Base-by-base conservation (phyloP, 1,140 invertebrate species). In the Trachymyrmex cornetzi region DNA sequence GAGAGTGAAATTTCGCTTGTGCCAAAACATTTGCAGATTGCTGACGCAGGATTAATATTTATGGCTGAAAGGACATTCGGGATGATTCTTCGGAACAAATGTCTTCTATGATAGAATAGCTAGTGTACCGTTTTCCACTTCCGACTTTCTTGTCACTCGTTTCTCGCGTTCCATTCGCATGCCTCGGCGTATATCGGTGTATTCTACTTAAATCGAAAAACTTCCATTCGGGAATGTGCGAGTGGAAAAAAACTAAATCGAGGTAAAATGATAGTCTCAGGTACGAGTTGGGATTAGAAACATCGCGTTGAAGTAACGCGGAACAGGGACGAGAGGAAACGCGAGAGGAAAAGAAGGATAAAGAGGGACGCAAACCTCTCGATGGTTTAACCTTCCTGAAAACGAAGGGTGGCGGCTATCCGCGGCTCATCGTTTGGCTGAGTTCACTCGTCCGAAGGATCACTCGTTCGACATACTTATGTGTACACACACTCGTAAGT, bases 131-230 rank as follows among this genome's bases (percentile, higher is more conserved):
- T 69, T 88, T 80, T 24, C 81, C 81, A 75, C 55, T 87, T 71
- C 61, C 85, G 82, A 87, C 81, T 90, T 84, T 38, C 74, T 59
- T 34, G 11, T 24, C 59, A 61, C 59, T 61, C 44, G 44, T n/a
- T 55, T 19, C 53, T 72, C 87, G 67, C 59, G 79, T 81, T 50
- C 48, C 71, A 22, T 71, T 30, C 53, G 80, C 77, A 59, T 63
- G 69, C 63, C 44, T 19, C 27, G 48, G 38, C 16, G 19, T 88
- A 77, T 87, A 86, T 87, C 88, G 24, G 57, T 85, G 87, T 88
- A 64, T 75, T 81, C 38, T 57, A 69, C 82, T 90, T 88, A 91
- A 93, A 93, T 93, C 93, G 93, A 93, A 93, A 93, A 93, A 93
- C 90, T 93, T 93, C 89, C 85, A 91, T 88, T 91, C 85, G 12